Base-by-base conservation (phyloP, 2,797 vertebrate genomes). In the Characodon lateralis region DNA sequence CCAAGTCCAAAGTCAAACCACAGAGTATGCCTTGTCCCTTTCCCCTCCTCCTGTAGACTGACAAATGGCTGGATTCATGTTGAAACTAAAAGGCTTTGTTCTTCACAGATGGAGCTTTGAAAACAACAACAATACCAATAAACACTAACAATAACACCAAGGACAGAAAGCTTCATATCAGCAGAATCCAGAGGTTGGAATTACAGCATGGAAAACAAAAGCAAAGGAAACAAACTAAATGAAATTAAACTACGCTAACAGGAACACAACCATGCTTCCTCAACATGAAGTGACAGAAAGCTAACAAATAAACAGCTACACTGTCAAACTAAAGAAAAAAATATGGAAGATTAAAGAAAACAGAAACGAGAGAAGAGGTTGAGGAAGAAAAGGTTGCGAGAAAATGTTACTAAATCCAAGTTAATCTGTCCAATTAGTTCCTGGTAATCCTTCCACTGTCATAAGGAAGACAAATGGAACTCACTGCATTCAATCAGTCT, bases 61-160 rank as follows among this genome's bases (percentile, higher is more conserved):
- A 94, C 93, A 93, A 93, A 89, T 74, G 90, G 78, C 81, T 84
- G 91, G 91, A 93, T 94, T 94, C 91, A 94, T 93, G 91, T 94
- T 81, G 87, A 87, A 93, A 92, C 90, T 93, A 93, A 94, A 92
- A 93, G 93, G 91, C 94, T 94, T 94, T 94, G 94, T 94, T 92
- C 89, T 90, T 84, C 85, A 87, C 90, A 90, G 92, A 92, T 81
- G 86, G 90, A 90, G 91, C 93, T 93, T 93, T 94, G 92, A 93
- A 93, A 92, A 92, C 92, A 89, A 87, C 88, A 93, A 94, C 93
- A 94, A 94, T 92, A 92, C 89, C 90, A 92, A 92, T 90, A 92
- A 93, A 92, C 91, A 89, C 78, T 78, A 91, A 94, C 92, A 94
- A 93, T 91, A 93, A 92, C 88, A 77, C 70, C 39, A 39, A 92